A percentile compares a stretch with the other conserved stretches of the same genome.
Evolutionary conservation across 2,888 invertebrate genomes (phyloP).

Genomic region (Oxyscelio sp.): DNA sequence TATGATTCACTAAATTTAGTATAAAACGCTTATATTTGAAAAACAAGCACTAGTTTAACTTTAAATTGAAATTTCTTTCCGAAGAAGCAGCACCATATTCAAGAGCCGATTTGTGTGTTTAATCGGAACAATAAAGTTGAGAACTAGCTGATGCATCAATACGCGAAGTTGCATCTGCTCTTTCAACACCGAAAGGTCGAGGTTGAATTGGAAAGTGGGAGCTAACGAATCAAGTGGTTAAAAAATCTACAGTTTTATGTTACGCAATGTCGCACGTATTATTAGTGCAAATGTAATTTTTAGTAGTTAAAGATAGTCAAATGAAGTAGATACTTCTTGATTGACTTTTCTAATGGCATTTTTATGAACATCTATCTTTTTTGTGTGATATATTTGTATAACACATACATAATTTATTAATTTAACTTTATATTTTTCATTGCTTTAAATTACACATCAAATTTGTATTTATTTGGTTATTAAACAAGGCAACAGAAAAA

Average conservation of each 20-base stretch:
- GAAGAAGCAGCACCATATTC: constrained; percentile 10
- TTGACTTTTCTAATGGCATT: too few species aligned
- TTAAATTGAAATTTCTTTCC: neutral
- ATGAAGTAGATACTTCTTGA: neutral
- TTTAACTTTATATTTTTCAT: too few species aligned
- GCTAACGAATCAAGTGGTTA: constrained; percentile 66
- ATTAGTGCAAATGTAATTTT: neutral
- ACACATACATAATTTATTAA: too few species aligned
- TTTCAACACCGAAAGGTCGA: constrained; percentile 70
- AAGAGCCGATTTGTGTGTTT: constrained; percentile 78
- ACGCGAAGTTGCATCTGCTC: constrained; percentile 63
- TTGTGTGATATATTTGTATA: too few species aligned
- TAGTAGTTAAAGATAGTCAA: neutral
- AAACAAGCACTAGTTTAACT: neutral
- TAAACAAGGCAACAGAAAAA: too few species aligned
- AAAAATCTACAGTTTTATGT: constrained; percentile 60
- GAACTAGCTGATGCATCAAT: constrained; percentile 64
- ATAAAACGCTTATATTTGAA: too few species aligned
- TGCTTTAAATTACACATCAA: too few species aligned
- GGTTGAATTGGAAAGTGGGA: constrained; percentile 74
- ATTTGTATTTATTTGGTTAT: too few species aligned
- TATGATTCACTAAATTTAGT: too few species aligned
- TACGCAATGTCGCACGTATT: constrained; percentile 31
- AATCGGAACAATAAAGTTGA: constrained; percentile 74
- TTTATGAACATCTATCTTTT: too few species aligned